phyloP scores from a whole-genome alignment of 2,888 invertebrate species.

The Pammene aurita region DNA sequence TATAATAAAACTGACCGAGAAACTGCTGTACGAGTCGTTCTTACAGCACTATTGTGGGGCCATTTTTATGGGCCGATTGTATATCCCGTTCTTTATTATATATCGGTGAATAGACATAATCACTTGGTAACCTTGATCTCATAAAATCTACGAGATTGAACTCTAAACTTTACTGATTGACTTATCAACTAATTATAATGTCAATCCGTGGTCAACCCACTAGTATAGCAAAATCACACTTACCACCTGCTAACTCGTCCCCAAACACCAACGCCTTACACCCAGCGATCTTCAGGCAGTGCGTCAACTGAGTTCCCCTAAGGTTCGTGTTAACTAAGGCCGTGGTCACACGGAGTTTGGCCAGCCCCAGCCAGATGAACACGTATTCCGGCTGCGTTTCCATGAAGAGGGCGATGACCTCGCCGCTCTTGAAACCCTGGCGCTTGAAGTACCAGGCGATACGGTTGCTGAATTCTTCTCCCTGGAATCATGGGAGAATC shows the following conservation, averaged over 20 bases:
- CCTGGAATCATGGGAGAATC: slow-evolving; percentile 58
- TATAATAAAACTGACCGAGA: no score
- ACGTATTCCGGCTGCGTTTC: slow-evolving; percentile 95
- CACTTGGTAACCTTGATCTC: no score
- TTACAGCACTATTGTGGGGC: no score
- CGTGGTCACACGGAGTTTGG: slow-evolving; percentile 91
- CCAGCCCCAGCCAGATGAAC: slow-evolving; percentile 94
- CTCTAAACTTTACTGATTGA: no score
- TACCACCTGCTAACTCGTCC: slow-evolving; percentile 82
- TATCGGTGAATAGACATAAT: no score
- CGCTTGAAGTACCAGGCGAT: slow-evolving; percentile 83
- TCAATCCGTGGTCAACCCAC: no score
- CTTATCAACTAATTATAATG: no score
- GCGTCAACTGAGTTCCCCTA: slow-evolving; percentile 88
- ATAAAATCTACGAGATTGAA: no score
- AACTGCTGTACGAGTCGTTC: no score
- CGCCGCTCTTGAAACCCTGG: slow-evolving; percentile 85
- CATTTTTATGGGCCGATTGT: no score
- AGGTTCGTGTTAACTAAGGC: slow-evolving; percentile 96
- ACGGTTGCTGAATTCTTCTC: slow-evolving; percentile 84
- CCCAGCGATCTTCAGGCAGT: slow-evolving; percentile 90
- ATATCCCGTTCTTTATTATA: no score
- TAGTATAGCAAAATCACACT: slow-evolving; percentile 40
- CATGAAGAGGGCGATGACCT: slow-evolving; percentile 94
- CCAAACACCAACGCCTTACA: slow-evolving; percentile 91